Conservation (phyloP, 2,797 vertebrate genomes). For the Parotocinclus haroldoi region DNA sequence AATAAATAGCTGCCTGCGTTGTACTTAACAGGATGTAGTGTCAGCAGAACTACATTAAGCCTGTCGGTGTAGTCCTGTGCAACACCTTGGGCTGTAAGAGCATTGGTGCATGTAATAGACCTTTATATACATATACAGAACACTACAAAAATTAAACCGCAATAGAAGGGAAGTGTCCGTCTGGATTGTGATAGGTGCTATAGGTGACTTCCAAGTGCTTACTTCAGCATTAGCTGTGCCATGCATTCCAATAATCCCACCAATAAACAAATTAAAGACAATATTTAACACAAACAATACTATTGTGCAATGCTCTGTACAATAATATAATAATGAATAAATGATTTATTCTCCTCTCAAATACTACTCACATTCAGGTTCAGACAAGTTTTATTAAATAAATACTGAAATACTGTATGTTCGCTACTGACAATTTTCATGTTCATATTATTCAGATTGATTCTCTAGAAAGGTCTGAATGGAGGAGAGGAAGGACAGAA, state of each 20-base stretch:
- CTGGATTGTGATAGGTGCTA: neutral
- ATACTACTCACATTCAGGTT: constrained; percentile 51
- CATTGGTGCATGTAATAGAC: constrained; percentile 30
- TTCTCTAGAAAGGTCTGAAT: too few species aligned
- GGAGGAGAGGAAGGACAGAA: neutral
- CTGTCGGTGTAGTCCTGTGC: constrained; percentile 12
- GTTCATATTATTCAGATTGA: too few species aligned
- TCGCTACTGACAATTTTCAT: too few species aligned
- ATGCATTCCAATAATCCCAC: constrained; percentile 63
- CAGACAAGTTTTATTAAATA: constrained; percentile 53
- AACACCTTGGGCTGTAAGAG: constrained; percentile 9
- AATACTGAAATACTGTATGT: neutral
- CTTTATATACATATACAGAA: constrained; percentile 26
- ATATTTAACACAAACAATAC: neutral
- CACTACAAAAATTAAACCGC: constrained; percentile 22
- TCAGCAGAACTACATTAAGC: constrained; percentile 26
- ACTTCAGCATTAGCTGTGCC: constrained; percentile 34
- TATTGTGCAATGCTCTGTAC: constrained; percentile 19
- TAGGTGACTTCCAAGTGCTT: constrained; percentile 30
- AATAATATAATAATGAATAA: constrained; percentile 46
- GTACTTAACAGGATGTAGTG: constrained; percentile 8
- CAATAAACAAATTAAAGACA: constrained; percentile 29
- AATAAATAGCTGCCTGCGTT: constrained; percentile 19
- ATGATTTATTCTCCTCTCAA: constrained; percentile 61
- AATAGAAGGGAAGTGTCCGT: constrained; percentile 25